Conservation (phyloP, 1,140 invertebrate species). For the Solen grandis region DNA sequence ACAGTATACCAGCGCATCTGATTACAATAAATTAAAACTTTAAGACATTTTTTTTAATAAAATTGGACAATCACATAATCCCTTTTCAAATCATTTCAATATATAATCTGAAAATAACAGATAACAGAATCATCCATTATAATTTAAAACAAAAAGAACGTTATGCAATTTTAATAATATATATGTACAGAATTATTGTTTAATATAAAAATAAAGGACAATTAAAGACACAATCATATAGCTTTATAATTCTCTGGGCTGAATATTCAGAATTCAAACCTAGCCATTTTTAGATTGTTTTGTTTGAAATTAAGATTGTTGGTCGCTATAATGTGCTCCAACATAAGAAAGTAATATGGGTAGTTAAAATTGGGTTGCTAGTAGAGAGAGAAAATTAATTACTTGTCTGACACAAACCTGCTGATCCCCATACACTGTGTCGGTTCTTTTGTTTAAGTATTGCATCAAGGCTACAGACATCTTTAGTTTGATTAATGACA, state of each 20-base stretch:
- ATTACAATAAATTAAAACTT: not conserved
- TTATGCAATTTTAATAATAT: no score
- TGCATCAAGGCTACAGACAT: conserved; percentile 48
- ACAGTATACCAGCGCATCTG: no score
- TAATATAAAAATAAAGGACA: no score
- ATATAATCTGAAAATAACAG: not conserved
- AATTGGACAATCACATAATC: not conserved
- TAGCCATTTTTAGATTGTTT: no score
- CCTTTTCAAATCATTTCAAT: not conserved
- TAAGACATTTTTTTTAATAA: not conserved
- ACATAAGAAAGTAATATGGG: not conserved
- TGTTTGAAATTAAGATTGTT: not conserved
- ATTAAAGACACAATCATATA: no score
- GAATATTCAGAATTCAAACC: not conserved
- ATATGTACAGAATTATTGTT: no score
- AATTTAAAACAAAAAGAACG: no score
- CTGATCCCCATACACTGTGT: conserved; percentile 15
- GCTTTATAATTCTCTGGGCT: not conserved
- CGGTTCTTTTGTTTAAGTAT: conserved; percentile 36
- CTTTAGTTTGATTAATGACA: no score
- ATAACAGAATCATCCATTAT: no score
- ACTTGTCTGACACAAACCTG: not conserved
- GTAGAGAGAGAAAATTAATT: not conserved
- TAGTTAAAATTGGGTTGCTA: not conserved
- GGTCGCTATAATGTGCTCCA: not conserved